Evolutionary conservation across 2,113 vertebrate genomes (phyloP).

Genomic region (Protomyctophum bolini): DNA sequence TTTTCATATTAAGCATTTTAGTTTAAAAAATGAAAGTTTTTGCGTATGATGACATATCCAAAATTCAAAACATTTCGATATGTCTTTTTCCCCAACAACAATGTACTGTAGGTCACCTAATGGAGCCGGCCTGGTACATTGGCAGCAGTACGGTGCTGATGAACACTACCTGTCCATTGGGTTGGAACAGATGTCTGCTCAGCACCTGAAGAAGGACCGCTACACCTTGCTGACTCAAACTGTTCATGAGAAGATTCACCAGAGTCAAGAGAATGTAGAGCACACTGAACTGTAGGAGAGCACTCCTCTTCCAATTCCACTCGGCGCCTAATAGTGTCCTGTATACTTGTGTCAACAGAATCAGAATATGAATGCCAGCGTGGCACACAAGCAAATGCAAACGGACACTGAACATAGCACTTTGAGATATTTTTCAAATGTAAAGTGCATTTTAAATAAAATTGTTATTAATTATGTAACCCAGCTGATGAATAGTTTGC

Average conservation of each 20-base stretch:
- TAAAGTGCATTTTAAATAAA: too few relatives aligned
- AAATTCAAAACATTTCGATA: not conserved
- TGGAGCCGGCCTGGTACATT: constrained; percentile 63
- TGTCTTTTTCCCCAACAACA: not conserved
- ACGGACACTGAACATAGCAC: not conserved
- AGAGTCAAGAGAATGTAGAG: constrained; percentile 34
- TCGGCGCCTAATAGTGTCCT: not conserved
- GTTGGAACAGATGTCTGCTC: constrained; percentile 56
- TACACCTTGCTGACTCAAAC: constrained; percentile 70
- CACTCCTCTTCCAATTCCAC: rapidly evolving
- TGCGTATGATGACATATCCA: not conserved
- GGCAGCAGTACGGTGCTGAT: constrained; percentile 71
- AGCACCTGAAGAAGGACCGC: constrained; percentile 60
- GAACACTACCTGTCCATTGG: constrained; percentile 66
- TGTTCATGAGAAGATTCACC: constrained; percentile 55
- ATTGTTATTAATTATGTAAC: too few relatives aligned
- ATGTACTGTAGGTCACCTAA: constrained; percentile 71
- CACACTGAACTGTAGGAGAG: constrained; percentile 63
- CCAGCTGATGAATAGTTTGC: too few relatives aligned
- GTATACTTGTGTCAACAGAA: not conserved
- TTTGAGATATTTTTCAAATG: too few relatives aligned
- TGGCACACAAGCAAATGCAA: too few relatives aligned
- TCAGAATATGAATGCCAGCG: not conserved
- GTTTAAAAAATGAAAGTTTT: not conserved
- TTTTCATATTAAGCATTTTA: not conserved